Percentiles rank a stretch among this genome's conserved stretches.
phyloP scores from a whole-genome alignment of 1,140 invertebrate genomes.

The Dermatophagoides farinae region DNA sequence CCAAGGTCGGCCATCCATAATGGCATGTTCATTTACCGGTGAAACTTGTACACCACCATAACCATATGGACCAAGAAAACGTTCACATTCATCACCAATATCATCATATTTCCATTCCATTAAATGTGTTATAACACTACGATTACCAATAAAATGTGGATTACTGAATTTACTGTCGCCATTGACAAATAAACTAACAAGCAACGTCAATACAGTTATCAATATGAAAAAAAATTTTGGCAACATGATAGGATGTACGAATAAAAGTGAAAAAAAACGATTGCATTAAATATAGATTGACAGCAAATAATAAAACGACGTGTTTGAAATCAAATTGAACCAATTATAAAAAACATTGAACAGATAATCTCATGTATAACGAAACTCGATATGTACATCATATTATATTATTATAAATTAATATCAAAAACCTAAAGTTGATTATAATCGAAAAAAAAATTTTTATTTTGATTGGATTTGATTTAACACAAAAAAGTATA shows the following conservation, averaged over 20 bases:
- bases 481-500: too few species aligned
- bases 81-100: slow-evolving; percentile 58
- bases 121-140: slow-evolving; percentile 42
- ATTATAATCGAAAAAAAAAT: too few species aligned
- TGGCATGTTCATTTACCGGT: slow-evolving; percentile 16
- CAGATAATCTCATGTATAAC: too few species aligned
- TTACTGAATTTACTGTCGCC: slow-evolving; percentile 12
- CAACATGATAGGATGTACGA: too few species aligned
- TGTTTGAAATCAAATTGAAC: too few species aligned
- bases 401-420: too few species aligned
- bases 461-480: too few species aligned
- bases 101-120: slow-evolving; percentile 71
- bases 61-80: slow-evolving; percentile 48
- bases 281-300: slow-evolving; percentile 22
- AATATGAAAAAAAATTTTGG: too few species aligned
- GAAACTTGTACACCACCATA: slow-evolving; percentile 61
- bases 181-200: neutral
- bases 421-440: too few species aligned
- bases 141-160: slow-evolving; percentile 14
- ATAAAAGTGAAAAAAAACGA: neutral
- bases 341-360: too few species aligned
- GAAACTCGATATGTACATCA: too few species aligned
- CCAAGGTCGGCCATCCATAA: slow-evolving; percentile 37
- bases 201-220: neutral
- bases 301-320: too few species aligned